Evolutionary conservation across 2,113 vertebrate genomes (phyloP).

Genomic region (Tragelaphus strepsiceros): DNA sequence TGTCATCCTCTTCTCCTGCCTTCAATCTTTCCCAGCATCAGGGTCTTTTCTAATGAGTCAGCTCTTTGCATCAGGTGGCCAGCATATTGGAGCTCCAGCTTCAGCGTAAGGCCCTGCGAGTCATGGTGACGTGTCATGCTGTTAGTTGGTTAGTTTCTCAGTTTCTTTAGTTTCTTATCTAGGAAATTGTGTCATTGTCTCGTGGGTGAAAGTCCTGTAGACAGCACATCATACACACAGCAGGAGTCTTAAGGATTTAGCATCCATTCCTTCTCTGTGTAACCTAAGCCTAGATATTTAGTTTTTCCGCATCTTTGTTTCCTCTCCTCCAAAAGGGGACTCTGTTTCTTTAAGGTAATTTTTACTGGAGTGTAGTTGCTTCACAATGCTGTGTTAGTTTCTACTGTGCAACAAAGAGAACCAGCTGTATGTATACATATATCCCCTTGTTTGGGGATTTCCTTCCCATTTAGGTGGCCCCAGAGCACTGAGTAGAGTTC

Average conservation of each 20-base stretch:
- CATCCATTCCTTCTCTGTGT: background rate
- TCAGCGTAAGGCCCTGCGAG: background rate
- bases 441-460: no score
- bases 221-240: background rate
- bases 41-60: background rate
- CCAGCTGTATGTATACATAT: rapidly evolving
- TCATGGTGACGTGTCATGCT: background rate
- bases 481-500: no score
- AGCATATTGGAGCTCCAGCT: background rate
- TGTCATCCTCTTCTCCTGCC: background rate
- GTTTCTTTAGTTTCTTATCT: background rate
- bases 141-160: background rate
- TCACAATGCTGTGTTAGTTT: background rate
- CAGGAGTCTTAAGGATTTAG: background rate
- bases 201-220: background rate
- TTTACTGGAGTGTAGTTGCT: background rate
- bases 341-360: background rate
- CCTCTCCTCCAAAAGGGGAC: background rate
- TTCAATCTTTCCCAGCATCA: background rate
- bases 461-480: no score
- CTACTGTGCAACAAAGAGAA: background rate
- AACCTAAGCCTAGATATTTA: background rate
- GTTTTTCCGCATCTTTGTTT: background rate
- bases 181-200: background rate
- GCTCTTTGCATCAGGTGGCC: background rate